These are phyloP conservation scores for Propithecus perrieri DNA, from an alignment of 2,797 vertebrate species.

Conservation along the genomic window DNA sequence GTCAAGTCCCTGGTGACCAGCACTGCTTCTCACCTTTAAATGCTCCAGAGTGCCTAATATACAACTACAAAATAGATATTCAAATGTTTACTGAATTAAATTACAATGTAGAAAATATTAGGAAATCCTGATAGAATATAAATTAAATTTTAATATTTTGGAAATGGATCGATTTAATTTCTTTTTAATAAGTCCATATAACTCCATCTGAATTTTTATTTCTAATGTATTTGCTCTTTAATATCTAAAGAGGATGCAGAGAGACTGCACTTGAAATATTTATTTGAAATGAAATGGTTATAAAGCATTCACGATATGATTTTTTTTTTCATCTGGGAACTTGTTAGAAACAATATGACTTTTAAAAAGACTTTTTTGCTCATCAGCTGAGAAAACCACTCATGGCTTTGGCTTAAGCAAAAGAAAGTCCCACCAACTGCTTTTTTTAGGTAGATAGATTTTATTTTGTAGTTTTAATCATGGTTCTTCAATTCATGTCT, in stretches of 20 bases:
- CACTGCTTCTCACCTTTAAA: background rate
- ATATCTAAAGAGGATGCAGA: background rate
- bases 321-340: too few relatives aligned
- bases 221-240: background rate
- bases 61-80: background rate
- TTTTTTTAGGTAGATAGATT: background rate
- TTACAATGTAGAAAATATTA: background rate
- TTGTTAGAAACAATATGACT: background rate
- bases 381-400: background rate
- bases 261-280: background rate
- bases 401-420: background rate
- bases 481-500: background rate
- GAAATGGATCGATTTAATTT: background rate
- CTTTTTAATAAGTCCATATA: background rate
- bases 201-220: background rate
- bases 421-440: background rate
- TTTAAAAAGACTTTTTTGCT: background rate
- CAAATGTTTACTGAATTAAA: background rate
- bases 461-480: slow-evolving; percentile 22
- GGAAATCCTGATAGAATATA: background rate
- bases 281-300: background rate
- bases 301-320: background rate
- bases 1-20: background rate
- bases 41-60: background rate
- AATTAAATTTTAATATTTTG: background rate